Evolutionary conservation across 2,888 invertebrate species (phyloP), one percentile per base, ranked within the genome.

Genomic region (Malthinus flaveolus): DNA sequence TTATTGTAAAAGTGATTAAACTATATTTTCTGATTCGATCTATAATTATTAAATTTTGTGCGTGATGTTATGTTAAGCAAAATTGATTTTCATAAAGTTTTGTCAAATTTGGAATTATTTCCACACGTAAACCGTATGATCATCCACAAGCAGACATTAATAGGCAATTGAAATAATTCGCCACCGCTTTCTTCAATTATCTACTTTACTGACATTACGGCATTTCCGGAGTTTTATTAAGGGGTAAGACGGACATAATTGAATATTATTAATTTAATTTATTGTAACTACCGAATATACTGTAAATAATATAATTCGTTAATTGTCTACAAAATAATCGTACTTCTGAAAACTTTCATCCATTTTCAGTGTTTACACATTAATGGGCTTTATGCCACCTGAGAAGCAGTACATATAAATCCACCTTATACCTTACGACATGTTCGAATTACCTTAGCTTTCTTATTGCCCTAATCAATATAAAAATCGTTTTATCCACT

Each of bases 141-240:
- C 23, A 13, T 42, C 39, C 23, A 15, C 39, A 42, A 15, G 15
- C 39, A 42, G 39, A 42, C 39, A 60, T 60, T 60, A 60, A 55
- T 55, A 39, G 45, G 56, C 56, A 60, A 60, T 60, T 60, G 60
- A 52, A 42, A 48, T 56, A 60, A 59, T 58, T 62, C 55, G 52
- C 56, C 51, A 60, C 53, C 66, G 63, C 39, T 42, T 42, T 64
- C 64, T 65, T 63, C 68, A 68, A 68, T 66, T 66, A 42, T 23
- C 39, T 42, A 62, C 59, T 61, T 51, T 59, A 51, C 64, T 68
- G 66, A 68, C 69, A 66, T 69, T 66, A 68, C 51, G 44, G 54
- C 50, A 66, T 64, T 69, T 69, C 69, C 60, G 60, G 56, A 49
- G 52, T 49, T 61, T 65, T 66, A 52, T 63, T 64, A 64, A 60